A percentile compares a stretch with the other conserved stretches of the same genome.
Conservation (phyloP, 2,797 vertebrate genomes). For the Emydoidea blandingii region DNA sequence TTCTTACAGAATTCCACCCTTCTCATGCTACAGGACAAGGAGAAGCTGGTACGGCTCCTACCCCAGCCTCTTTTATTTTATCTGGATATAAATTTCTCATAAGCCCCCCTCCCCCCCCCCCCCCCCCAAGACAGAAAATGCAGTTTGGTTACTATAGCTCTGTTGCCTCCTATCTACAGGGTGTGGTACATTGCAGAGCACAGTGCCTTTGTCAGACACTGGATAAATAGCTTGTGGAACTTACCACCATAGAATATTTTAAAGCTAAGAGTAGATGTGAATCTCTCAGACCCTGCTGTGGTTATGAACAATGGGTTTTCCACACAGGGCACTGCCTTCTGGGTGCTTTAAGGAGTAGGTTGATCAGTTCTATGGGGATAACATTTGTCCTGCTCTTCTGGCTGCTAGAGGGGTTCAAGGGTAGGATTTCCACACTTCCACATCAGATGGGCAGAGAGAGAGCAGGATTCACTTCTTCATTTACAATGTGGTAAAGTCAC, state of each 20-base stretch:
- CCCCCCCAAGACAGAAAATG: not conserved
- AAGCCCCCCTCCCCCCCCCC: too few species aligned
- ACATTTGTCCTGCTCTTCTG: not conserved
- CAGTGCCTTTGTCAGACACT: not conserved
- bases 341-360: not conserved
- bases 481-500: not conserved
- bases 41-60: constrained; percentile 31
- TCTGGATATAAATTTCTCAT: not conserved
- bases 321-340: not conserved
- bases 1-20: constrained; percentile 53
- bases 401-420: not conserved
- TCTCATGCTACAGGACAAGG: constrained; percentile 41
- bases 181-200: not conserved
- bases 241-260: not conserved
- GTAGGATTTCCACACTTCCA: not conserved
- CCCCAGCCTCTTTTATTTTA: not conserved
- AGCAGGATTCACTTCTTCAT: accelerated
- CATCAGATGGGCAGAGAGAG: not conserved
- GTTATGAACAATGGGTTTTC: not conserved
- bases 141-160: not conserved
- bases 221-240: not conserved
- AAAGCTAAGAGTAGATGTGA: not conserved
- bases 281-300: not conserved
- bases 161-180: not conserved
- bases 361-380: not conserved